Evolutionary conservation across 2,113 vertebrate genomes (phyloP).

Genomic region (Pelodiscus sinensis): DNA sequence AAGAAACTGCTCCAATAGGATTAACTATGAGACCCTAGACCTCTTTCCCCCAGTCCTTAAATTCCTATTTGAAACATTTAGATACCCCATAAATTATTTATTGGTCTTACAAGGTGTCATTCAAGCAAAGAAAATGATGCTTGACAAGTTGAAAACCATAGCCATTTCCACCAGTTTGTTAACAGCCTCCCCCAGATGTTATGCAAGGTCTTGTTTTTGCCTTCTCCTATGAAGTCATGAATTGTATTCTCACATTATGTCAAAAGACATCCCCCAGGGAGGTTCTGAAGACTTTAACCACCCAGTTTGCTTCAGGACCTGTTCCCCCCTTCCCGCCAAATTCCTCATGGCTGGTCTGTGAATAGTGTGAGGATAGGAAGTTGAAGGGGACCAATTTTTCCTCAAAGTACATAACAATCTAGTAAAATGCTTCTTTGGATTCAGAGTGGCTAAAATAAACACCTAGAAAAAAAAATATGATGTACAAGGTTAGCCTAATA

Average conservation of each 20-base stretch:
- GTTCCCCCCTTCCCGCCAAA: neutral
- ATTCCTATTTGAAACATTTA: slow-evolving; percentile 69
- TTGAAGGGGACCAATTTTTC: slow-evolving; percentile 27
- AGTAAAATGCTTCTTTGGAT: neutral
- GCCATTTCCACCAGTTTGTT: slow-evolving; percentile 75
- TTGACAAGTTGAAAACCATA: slow-evolving; percentile 64
- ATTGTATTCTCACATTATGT: slow-evolving; percentile 35
- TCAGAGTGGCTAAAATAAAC: neutral
- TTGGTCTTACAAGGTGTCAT: slow-evolving; percentile 62
- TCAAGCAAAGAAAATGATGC: slow-evolving; percentile 63
- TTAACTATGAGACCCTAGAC: slow-evolving; percentile 72
- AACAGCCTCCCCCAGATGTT: slow-evolving; percentile 67
- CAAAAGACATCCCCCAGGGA: neutral
- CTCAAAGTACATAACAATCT: slow-evolving; percentile 34
- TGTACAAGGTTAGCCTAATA: neutral
- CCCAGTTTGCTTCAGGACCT: slow-evolving; percentile 42
- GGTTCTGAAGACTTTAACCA: slow-evolving; percentile 3
- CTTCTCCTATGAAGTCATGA: slow-evolving; percentile 42
- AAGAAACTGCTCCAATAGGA: slow-evolving; percentile 72
- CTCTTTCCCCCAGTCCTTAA: slow-evolving; percentile 68
- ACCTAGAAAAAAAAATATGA: neutral
- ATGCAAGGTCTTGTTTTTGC: slow-evolving; percentile 57
- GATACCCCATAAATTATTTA: slow-evolving; percentile 71
- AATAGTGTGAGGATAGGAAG: slow-evolving; percentile 8
- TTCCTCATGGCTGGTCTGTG: slow-evolving; percentile 19